phyloP scores from a whole-genome alignment of 2,113 vertebrate species.

The Emydura subglobosa region DNA sequence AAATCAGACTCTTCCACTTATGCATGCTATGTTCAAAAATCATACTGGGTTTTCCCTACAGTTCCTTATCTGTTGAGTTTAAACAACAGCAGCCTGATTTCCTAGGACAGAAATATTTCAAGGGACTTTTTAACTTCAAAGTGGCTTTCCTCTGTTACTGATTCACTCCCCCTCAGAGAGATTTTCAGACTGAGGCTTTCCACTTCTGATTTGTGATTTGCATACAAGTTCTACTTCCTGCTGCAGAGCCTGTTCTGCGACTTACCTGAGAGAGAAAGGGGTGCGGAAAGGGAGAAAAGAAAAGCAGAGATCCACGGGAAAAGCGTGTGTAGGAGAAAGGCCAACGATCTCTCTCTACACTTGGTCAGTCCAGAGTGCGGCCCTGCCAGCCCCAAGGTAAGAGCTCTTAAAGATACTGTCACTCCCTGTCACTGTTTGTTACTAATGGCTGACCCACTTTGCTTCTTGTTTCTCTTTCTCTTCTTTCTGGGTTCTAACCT shows the following conservation, averaged over 20 bases:
- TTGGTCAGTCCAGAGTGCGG: not conserved
- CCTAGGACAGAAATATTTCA: accelerated
- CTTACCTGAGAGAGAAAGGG: conserved; percentile 75
- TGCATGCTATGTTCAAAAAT: not conserved
- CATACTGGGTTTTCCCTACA: not conserved
- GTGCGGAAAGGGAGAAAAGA: not conserved
- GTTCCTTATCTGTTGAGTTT: accelerated
- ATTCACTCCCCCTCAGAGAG: conserved; percentile 54
- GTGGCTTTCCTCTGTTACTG: conserved; percentile 45
- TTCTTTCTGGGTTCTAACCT: not conserved
- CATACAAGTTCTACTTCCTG: conserved; percentile 80
- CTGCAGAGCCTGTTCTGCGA: conserved; percentile 75
- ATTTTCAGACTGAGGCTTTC: conserved; percentile 15
- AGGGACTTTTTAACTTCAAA: not conserved
- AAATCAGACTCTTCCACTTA: not conserved
- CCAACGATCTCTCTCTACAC: not conserved
- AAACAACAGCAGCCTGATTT: not conserved
- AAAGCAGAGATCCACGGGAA: not conserved
- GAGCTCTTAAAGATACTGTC: not conserved
- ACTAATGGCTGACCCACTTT: conserved; percentile 42
- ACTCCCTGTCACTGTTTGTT: not conserved
- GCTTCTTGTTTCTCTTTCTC: not conserved
- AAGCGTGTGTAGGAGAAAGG: not conserved
- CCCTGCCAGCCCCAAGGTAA: conserved; percentile 68
- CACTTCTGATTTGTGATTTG: conserved; percentile 46